Evolutionary conservation across 1,140 invertebrate species (phyloP), one percentile per base, ranked within the genome.

Genomic region (Grapholita molesta): DNA sequence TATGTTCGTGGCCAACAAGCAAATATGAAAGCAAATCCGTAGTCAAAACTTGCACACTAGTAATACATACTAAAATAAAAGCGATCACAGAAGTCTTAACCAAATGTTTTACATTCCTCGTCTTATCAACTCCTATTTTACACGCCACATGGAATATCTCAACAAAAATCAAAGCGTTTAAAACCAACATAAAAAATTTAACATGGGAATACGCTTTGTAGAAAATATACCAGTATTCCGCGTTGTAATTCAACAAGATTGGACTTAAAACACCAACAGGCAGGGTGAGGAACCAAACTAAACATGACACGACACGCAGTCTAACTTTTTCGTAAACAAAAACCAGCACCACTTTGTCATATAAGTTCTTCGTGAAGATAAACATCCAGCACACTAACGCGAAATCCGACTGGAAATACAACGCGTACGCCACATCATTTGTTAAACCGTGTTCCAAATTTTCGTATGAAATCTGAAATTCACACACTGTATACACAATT

Each of bases 331-430:
- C 48, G 2, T 73, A 48, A 18, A 65, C 66, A 32, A 87, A 83
- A 11, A 85, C 82, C 8, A 75, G 28, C 0, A 87, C 79, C 1
- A 85, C 73, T 66, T 85, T 85, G 15, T 83, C 73, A 66, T 80
- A 87, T 8, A 87, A 66, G 25, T 83, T 79, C 52, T 82, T 84
- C 1, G 83, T 82, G 55, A 83, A 87, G 0, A 87, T 53, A 64
- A 82, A 82, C 82, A 84, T 87, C 69, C 82, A 77, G 4, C 69
- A 66, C 4, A 84, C 42, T 0, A 84, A 33, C 0, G 74, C 75
- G 0, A 80, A 52, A 23, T 87, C 85, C 5, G 71, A 78, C 5
- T 82, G 78, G 6, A 80, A 64, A 32, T 87, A 85, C 0, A 77
- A 12, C 0, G 66, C 33, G 2, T 53, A 72, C 25, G 67, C 2